A percentile compares a stretch with the other conserved stretches of the same genome.
phyloP scores from a whole-genome alignment of 2,113 vertebrate species.

The Jaculus jaculus region DNA sequence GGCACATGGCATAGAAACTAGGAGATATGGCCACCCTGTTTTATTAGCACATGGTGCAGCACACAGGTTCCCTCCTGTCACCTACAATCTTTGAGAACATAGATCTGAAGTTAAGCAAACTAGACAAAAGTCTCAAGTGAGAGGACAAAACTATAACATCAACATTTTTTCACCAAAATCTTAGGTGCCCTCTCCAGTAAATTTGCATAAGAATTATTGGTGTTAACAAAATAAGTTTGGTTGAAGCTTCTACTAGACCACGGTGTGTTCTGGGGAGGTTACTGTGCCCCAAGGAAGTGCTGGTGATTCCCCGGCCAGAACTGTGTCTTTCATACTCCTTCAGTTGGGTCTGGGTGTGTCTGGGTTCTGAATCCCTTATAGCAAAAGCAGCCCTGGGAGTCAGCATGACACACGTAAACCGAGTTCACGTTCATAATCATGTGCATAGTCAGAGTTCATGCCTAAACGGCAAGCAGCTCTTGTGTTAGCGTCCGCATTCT shows the following conservation, averaged over 20 bases:
- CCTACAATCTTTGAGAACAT: not conserved
- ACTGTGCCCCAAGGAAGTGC: not conserved
- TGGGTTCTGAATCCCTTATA: not conserved
- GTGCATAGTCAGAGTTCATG: not conserved
- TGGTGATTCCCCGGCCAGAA: not conserved
- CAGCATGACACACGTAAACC: not conserved
- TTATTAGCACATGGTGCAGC: not conserved
- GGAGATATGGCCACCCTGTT: not conserved
- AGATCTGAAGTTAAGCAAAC: not conserved
- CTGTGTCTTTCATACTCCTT: not conserved
- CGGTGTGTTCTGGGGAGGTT: too few relatives aligned
- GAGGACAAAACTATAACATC: not conserved
- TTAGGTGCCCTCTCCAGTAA: not conserved
- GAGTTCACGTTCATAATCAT: not conserved
- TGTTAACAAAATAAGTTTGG: not conserved
- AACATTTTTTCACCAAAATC: not conserved
- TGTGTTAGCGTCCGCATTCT: constrained; percentile 39
- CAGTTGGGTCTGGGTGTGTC: not conserved
- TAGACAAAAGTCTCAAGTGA: not conserved
- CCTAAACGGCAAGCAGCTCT: not conserved
- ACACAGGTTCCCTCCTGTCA: not conserved
- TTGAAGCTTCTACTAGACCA: not conserved
- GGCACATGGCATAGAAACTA: not conserved
- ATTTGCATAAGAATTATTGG: not conserved
- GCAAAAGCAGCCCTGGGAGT: not conserved